Percentiles rank a stretch among this genome's conserved stretches.
These are phyloP conservation scores for Scaptomyza montana DNA, from an alignment of 1,140 invertebrate genomes.

Conservation along the genomic window DNA sequence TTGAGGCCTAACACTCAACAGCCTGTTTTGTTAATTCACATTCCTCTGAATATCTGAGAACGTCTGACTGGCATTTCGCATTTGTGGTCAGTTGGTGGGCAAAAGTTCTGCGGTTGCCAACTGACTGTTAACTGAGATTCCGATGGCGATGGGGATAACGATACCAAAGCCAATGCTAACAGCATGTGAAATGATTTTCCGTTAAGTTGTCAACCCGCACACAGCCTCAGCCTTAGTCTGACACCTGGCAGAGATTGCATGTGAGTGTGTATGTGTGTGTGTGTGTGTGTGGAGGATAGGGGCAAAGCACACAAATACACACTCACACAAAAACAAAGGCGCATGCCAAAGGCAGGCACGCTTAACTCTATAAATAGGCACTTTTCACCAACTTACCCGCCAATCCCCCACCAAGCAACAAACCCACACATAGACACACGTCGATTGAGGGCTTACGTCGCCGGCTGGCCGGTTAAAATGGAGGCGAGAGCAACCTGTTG, in stretches of 20 bases:
- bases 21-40: background rate
- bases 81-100: constrained; percentile 34
- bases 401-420: background rate
- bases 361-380: constrained; percentile 39
- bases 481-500: constrained; percentile 43
- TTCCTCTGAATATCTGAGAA: background rate
- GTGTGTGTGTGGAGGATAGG: background rate
- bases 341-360: constrained; percentile 11
- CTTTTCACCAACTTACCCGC: constrained; percentile 2
- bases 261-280: too few relatives aligned
- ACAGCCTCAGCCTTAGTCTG: constrained; percentile 46
- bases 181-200: constrained; percentile 67
- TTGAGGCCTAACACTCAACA: too few relatives aligned
- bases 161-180: constrained; percentile 10
- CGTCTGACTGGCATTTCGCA: constrained; percentile 2
- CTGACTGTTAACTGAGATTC: background rate
- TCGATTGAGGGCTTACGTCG: background rate
- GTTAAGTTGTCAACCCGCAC: constrained; percentile 63
- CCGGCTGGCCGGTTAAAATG: constrained; percentile 33
- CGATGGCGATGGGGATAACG: background rate
- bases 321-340: constrained; percentile 1
- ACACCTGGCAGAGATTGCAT: constrained; percentile 12
- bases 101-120: constrained; percentile 27
- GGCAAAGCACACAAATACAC: constrained; percentile 1
- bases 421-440: background rate